These are phyloP conservation scores for Bibio marci DNA, from an alignment of 2,888 invertebrate species.

Conservation along the genomic window DNA sequence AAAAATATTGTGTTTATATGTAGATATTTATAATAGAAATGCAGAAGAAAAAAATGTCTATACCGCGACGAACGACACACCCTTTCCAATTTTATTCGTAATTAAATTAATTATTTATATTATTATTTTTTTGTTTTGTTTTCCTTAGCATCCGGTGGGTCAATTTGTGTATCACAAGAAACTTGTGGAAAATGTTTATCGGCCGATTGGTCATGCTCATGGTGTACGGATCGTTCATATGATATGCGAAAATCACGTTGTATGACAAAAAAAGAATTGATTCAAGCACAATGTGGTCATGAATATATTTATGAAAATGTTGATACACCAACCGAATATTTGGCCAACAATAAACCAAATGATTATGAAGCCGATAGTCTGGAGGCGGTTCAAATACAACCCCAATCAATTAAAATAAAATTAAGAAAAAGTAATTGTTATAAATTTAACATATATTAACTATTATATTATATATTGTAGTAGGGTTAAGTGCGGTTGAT, in stretches of 20 bases:
- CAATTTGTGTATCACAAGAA: conserved; percentile 13
- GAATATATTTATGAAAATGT: conserved; percentile 20
- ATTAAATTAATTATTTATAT: too few relatives aligned
- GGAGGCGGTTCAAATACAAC: conserved; percentile 44
- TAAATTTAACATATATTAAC: conserved; percentile 1
- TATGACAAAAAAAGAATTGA: conserved; percentile 16
- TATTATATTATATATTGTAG: conserved; percentile 3
- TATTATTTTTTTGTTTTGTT: too few relatives aligned
- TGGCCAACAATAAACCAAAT: conserved; percentile 16
- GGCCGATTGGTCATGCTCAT: conserved; percentile 20
- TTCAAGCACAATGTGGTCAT: conserved; percentile 16
- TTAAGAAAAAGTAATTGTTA: conserved; percentile 41
- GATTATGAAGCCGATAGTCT: conserved; percentile 17
- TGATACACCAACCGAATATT: conserved; percentile 13
- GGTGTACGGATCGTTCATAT: conserved; percentile 22
- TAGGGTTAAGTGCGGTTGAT: too few relatives aligned
- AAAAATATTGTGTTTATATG: too few relatives aligned
- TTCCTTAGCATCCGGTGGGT: too few relatives aligned
- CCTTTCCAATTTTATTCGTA: too few relatives aligned
- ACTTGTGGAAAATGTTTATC: conserved; percentile 21
- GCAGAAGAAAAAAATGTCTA: too few relatives aligned
- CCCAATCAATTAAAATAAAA: conserved; percentile 40
- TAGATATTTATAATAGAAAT: too few relatives aligned
- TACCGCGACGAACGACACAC: too few relatives aligned
- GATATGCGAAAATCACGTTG: conserved; percentile 15